phyloP scores from a whole-genome alignment of 1,140 invertebrate genomes.

The Drosophila willistoni region DNA sequence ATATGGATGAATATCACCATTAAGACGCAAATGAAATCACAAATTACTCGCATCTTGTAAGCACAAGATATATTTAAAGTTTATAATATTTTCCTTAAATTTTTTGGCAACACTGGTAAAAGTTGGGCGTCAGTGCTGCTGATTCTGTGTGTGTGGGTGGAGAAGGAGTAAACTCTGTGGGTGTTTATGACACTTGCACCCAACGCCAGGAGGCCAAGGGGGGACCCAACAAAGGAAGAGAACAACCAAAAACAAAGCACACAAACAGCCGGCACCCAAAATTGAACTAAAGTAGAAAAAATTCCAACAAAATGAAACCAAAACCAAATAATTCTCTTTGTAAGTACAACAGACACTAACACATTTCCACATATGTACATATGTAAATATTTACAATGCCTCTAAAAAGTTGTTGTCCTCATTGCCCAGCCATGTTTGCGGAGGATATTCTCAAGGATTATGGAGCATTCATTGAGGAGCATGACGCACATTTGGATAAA shows the following conservation, averaged over 20 bases:
- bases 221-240: neutral
- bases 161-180: neutral
- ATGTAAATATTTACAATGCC: neutral
- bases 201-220: neutral
- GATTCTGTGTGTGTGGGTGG: neutral
- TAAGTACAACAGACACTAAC: neutral
- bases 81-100: neutral
- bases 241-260: neutral
- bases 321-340: constrained; percentile 8
- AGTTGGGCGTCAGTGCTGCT: neutral
- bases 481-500: constrained; percentile 55
- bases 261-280: neutral
- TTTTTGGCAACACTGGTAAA: neutral
- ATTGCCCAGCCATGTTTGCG: constrained; percentile 64
- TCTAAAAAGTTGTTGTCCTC: neutral
- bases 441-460: constrained; percentile 74
- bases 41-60: too few relatives aligned
- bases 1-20: too few relatives aligned
- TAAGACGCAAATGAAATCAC: too few relatives aligned
- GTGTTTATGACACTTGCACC: neutral
- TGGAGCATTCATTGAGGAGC: constrained; percentile 66
- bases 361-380: too few relatives aligned
- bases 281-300: neutral
- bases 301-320: neutral
- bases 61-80: too few relatives aligned